Evolutionary conservation across 2,797 vertebrate genomes (phyloP), one percentile per base, ranked within the genome.

Genomic region (Labroides dimidiatus): DNA sequence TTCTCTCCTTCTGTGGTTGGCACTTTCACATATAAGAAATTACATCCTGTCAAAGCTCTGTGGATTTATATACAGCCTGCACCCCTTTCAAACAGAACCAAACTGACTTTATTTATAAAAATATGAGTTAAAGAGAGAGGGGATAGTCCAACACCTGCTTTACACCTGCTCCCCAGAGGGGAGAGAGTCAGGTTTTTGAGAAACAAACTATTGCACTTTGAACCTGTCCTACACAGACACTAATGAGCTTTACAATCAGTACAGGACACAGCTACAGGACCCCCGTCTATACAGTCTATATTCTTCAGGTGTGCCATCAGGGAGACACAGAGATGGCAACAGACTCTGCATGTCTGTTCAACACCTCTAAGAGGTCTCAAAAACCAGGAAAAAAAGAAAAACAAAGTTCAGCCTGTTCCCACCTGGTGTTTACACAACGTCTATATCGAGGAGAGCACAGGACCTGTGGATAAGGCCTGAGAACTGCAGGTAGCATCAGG

Each of bases 201-300:
- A 88, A 33, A 88, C 72, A 89, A 86, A 89, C 90, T 92, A 92
- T 91, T 93, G 90, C 88, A 93, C 86, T 88, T 89, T 81, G 54
- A 85, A 83, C 82, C 83, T 84, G 77, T 73, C 79, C 71, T 80
- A 77, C 68, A 56, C 62, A 84, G 63, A 86, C 67, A 75, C 74
- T 61, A 36, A 64, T 43, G 73, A 68, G 72, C 47, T 77, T 85
- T 78, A 80, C 68, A 78, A 72, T 85, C 67, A 62, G 60, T 77
- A 75, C 69, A 80, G 72, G 63, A 75, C 75, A 64, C 14, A 64
- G 24, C 21, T 39, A 63, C 77, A 77, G 71, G 71, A 69, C 77
- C 64, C 41, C 52, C 39, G 24, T 27, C 3, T 27, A 27, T 27
- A 27, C 6, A 27, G 24, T 27, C n/a, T 16, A 47, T 15, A 4